Conservation (phyloP, 2,797 vertebrate species). For the Pipistrellus nathusii region DNA sequence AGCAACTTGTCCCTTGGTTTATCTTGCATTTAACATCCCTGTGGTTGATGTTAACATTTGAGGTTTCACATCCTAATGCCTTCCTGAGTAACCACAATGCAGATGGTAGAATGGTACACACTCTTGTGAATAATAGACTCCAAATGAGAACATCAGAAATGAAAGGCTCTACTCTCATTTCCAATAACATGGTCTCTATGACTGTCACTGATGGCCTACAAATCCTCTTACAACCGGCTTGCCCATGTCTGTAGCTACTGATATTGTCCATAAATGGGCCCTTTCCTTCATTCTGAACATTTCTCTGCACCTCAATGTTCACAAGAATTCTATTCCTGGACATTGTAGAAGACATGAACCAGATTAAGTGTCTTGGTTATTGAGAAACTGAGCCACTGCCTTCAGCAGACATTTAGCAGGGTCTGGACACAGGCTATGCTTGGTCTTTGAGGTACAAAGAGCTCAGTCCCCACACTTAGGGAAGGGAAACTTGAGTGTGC, state of each 20-base stretch:
- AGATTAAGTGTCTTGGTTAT: neutral
- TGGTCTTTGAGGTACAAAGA: rapidly evolving
- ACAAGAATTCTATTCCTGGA: rapidly evolving
- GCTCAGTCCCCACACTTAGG: rapidly evolving
- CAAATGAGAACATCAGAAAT: rapidly evolving
- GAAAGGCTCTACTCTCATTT: neutral
- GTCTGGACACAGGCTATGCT: rapidly evolving
- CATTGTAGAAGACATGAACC: rapidly evolving
- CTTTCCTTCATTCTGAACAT: neutral
- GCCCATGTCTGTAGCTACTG: neutral
- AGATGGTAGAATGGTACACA: rapidly evolving
- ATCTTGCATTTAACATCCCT: neutral
- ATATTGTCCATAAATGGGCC: too few species aligned
- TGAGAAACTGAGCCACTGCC: neutral
- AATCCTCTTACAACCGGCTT: neutral
- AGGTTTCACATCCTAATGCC: rapidly evolving
- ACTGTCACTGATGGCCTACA: rapidly evolving
- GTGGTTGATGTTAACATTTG: constrained; percentile 10
- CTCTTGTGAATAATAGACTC: too few species aligned
- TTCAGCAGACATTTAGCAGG: rapidly evolving
- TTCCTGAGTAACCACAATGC: too few species aligned
- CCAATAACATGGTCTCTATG: neutral
- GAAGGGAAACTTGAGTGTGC: rapidly evolving
- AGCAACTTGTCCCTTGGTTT: constrained; percentile 62
- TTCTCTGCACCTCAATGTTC: rapidly evolving